These are phyloP conservation scores for Frankliniella fusca DNA, from an alignment of 2,888 invertebrate genomes.

Conservation along the genomic window DNA sequence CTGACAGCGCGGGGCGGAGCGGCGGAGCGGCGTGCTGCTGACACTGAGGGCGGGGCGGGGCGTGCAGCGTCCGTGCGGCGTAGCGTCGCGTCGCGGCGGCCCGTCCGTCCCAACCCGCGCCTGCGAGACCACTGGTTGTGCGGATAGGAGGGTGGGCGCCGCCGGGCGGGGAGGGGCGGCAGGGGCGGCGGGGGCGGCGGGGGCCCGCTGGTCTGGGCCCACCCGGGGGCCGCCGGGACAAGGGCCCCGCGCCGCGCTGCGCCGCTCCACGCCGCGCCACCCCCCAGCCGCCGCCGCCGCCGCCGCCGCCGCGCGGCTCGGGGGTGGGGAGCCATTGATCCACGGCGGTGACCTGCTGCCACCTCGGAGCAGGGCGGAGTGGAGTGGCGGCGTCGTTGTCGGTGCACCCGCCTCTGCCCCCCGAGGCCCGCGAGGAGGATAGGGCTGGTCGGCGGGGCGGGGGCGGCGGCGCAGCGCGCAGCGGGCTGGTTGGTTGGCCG, in stretches of 20 bases:
- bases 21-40: conserved; percentile 28
- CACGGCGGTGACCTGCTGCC: not conserved
- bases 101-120: conserved; percentile 39
- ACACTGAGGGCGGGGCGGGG: no score
- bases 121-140: conserved; percentile 35
- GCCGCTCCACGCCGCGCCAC: not conserved
- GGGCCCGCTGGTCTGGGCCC: not conserved
- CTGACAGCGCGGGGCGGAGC: no score
- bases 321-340: not conserved
- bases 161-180: not conserved
- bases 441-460: no score
- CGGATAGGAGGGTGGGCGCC: not conserved
- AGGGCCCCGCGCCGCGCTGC: not conserved
- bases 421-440: no score
- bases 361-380: no score
- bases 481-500: no score
- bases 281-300: not conserved
- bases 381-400: no score
- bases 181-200: not conserved
- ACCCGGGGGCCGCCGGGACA: no score
- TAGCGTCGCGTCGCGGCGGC: no score
- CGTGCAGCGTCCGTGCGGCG: not conserved
- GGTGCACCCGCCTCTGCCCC: no score
- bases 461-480: no score
- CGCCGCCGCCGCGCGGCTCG: not conserved